These are phyloP conservation scores for Ibidorhyncha struthersii DNA, from an alignment of 2,113 vertebrate genomes.

Conservation along the genomic window DNA sequence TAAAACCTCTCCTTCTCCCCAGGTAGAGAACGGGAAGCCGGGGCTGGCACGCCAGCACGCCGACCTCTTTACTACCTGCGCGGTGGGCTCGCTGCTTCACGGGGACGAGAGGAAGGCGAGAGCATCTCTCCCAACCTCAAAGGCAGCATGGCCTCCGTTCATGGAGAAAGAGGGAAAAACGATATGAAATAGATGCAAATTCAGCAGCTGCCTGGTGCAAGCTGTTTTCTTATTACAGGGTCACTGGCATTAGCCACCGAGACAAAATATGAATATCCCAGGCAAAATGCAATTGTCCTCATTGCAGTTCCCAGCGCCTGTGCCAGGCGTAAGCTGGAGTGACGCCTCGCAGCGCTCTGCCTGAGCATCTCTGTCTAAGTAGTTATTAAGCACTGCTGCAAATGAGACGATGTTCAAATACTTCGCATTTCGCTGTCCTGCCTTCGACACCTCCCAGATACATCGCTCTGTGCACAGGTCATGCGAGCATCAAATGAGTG, in stretches of 20 bases:
- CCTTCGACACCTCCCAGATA: not conserved
- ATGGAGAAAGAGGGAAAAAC: not conserved
- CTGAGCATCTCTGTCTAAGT: not conserved
- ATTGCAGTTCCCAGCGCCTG: rapidly evolving
- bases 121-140: not conserved
- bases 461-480: rapidly evolving
- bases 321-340: not conserved
- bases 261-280: not conserved
- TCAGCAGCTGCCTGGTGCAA: not conserved
- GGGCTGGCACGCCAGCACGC: not conserved
- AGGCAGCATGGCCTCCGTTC: not conserved
- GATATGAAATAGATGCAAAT: not conserved
- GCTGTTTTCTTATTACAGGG: not conserved
- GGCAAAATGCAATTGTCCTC: not conserved
- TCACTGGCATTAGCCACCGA: not conserved
- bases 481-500: not conserved
- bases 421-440: not conserved
- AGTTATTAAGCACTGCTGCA: not conserved
- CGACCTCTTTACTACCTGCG: not conserved
- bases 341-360: rapidly evolving
- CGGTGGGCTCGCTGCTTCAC: not conserved
- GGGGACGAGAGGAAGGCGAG: not conserved
- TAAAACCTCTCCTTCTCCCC: conserved; percentile 68
- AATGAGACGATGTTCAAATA: not conserved
- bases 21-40: conserved; percentile 8